Base-by-base conservation (phyloP, 2,113 vertebrate species). In the Vidua chalybeata region DNA sequence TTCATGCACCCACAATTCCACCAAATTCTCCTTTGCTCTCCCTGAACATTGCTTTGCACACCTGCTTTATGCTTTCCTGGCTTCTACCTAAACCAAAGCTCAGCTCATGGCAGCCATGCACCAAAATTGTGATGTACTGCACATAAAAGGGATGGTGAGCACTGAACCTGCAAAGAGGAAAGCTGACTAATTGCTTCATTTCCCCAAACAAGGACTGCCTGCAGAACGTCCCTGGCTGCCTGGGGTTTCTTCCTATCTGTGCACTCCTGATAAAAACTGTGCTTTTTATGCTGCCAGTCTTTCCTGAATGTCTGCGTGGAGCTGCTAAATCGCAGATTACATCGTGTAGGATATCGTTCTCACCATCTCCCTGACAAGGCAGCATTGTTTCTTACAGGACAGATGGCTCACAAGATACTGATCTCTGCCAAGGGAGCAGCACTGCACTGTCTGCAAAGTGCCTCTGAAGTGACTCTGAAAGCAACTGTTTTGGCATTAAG, bases 311-410 rank as follows among this genome's bases (percentile, higher is more conserved):
- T 45, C 87, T 90, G 19, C 0, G 9, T 74, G 91, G 77, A 87
- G 68, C 80, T 75, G 84, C 56, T 89, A 77, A 75, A 68, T 52
- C 15, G 0, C 55, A 89, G 75, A 52, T 39, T 11, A 54, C 67
- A 89, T 6, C 43, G 61, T 12, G 67, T 45, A 75, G 63, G 62
- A 37, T 75, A 89, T 88, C 21, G 2, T 93, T 85, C 79, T 84
- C 85, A 69, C 85, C 86, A 76, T n/a, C 86, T 89, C 84, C 66
- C 86, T 46, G 83, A 88, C 73, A 77, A 93, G 93, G 51, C 2
- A 92, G 69, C 83, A 78, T 90, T 94, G 94, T 94, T 96, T 93
- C 92, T 90, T 94, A 80, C 90, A 87, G 90, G 78, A 94, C 90
- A 95, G 86, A 92, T 93, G 88, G 92, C 68, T 88, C 20, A 52